A percentile compares a stretch with the other conserved stretches of the same genome.
These are phyloP conservation scores for Ptychobarbus kaznakovi DNA, from an alignment of 2,797 vertebrate species.

Conservation along the genomic window DNA sequence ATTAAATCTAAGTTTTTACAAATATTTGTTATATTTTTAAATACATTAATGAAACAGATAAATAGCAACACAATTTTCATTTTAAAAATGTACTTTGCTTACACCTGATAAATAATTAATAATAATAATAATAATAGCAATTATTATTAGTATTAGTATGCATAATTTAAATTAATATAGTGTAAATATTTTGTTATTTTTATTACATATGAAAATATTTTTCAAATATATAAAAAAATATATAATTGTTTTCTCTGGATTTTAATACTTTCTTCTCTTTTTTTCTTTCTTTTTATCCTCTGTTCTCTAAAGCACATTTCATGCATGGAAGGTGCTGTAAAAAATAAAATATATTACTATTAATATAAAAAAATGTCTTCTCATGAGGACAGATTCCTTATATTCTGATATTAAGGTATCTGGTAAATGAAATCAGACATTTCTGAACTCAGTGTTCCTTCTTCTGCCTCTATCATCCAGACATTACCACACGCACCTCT, in stretches of 20 bases:
- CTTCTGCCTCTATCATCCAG: constrained; percentile 44
- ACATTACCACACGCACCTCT: constrained; percentile 30
- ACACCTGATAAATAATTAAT: background rate
- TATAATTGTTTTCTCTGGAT: background rate
- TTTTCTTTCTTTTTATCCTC: background rate
- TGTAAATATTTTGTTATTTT: background rate
- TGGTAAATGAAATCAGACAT: constrained; percentile 49
- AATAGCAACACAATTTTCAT: background rate
- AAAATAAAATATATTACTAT: background rate
- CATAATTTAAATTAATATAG: background rate
- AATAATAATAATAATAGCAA: background rate
- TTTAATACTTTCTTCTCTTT: background rate
- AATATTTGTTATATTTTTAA: background rate
- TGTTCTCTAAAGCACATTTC: background rate
- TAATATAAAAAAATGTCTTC: background rate
- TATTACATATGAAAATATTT: background rate
- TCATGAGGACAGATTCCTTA: constrained; percentile 42
- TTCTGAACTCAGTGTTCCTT: constrained; percentile 41
- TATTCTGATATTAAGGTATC: constrained; percentile 35
- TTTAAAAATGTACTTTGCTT: background rate
- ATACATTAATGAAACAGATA: background rate
- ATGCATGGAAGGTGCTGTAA: background rate
- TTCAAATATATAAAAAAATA: background rate
- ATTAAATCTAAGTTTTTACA: no score
- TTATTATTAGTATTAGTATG: background rate